These are phyloP conservation scores for Sylvilagus bachmani DNA, from an alignment of 2,113 vertebrate genomes.

Conservation along the genomic window DNA sequence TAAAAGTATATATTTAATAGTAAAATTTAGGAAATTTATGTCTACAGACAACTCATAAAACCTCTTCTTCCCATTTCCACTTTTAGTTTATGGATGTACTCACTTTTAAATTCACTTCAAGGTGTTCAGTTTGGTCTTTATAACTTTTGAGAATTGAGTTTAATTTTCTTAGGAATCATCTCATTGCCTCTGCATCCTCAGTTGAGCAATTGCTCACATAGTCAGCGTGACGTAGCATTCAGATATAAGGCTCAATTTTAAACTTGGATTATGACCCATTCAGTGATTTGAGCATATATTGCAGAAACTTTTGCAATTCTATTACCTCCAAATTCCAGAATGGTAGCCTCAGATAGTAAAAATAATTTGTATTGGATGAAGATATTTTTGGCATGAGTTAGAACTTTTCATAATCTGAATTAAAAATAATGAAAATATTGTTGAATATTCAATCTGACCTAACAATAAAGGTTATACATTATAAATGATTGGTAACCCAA, in stretches of 20 bases:
- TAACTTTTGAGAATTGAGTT: background rate
- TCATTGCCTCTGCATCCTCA: background rate
- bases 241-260: background rate
- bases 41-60: background rate
- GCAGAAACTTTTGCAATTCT: background rate
- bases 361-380: background rate
- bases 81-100: background rate
- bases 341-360: background rate
- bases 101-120: constrained; percentile 13
- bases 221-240: background rate
- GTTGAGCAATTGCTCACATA: background rate
- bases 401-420: background rate
- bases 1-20: background rate
- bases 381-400: background rate
- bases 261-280: background rate
- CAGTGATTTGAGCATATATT: background rate
- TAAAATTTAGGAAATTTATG: background rate
- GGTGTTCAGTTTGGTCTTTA: constrained; percentile 11
- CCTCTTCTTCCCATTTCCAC: background rate
- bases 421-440: background rate
- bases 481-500: background rate
- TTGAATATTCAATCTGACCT: background rate
- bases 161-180: constrained; percentile 16
- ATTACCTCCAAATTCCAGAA: background rate
- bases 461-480: background rate